Evolutionary conservation across 2,113 vertebrate species (phyloP), one percentile per base, ranked within the genome.

Genomic region (Pleuronectes platessa): DNA sequence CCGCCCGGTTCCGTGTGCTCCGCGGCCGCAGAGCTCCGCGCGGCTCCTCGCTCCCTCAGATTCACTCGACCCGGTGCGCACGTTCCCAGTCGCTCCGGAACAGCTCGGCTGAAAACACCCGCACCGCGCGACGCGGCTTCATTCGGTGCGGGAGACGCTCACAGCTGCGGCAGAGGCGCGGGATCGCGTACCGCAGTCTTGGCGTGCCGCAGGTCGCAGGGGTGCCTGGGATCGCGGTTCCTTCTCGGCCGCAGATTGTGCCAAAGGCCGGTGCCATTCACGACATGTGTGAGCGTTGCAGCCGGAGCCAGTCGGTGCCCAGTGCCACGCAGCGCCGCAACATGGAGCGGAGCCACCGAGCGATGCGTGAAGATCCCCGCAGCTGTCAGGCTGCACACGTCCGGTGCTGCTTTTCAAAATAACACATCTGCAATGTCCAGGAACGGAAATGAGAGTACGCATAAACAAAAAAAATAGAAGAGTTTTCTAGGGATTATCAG

Each of bases 301-400:
- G 63, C n/a, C 61, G 27, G 35, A 37, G 71, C 53, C 68, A 59
- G 75, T 66, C 40, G 26, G 75, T 88, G 78, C 83, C 76, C 89
- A 82, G 60, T 92, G 92, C 92, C 90, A 92, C 91, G 89, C 89
- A 90, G 90, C 91, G 84, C 81, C 89, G 89, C 88, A 88, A 87
- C 84, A 88, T 71, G 81, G 77, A 91, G 82, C 71, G 75, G 83
- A 84, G 76, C 72, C 86, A 84, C 68, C 74, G 59, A 61, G 40
- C 84, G 26, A 73, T 78, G 60, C 11, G 69, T 87, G 62, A 88
- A 90, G 83, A 24, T 18, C 0, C 17, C 18, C 61, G n/a, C 31
- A 7, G 61, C 15, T 0, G 1, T 3, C 37, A 14, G 3, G 2
- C 0, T 2, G 1, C 14, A 2, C 10, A 42, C 59, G 82, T 88